Evolutionary conservation across 2,797 vertebrate species (phyloP).

Genomic region (Mormyrus hasselquistii): DNA sequence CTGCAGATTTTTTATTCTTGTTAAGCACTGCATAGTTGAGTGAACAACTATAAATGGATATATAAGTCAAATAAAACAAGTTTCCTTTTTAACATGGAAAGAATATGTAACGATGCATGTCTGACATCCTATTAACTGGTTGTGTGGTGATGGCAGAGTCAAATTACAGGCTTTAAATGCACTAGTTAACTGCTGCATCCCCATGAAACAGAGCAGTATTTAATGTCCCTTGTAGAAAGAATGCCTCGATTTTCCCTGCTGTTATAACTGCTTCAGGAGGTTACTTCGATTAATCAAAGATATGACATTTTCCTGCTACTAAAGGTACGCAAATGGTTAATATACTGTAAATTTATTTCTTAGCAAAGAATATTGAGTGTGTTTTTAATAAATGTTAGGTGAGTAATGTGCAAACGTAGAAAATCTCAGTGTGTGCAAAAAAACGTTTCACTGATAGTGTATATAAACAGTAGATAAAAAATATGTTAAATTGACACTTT

Average conservation of each 20-base stretch:
- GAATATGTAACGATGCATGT: background rate
- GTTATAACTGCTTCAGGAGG: background rate
- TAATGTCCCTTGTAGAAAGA: background rate
- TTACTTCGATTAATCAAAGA: background rate
- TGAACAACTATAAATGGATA: background rate
- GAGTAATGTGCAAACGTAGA: background rate
- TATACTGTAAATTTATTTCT: background rate
- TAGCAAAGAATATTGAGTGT: background rate
- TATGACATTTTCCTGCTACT: background rate
- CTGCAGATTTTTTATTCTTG: background rate
- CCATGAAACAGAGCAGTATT: background rate
- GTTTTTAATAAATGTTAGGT: background rate
- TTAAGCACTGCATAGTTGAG: background rate
- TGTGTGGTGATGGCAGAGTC: background rate
- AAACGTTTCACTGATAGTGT: background rate
- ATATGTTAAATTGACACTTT: background rate
- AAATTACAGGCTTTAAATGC: background rate
- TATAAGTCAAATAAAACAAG: background rate
- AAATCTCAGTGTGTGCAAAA: background rate
- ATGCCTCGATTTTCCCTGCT: background rate
- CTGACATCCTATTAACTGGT: background rate
- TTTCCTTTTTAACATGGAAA: background rate
- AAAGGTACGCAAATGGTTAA: background rate
- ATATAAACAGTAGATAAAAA: background rate
- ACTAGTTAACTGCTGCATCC: background rate